A percentile compares a stretch with the other conserved stretches of the same genome.
phyloP scores from a whole-genome alignment of 53 echinoderm and acorn worm genomes.

The Pentamera pediparva region DNA sequence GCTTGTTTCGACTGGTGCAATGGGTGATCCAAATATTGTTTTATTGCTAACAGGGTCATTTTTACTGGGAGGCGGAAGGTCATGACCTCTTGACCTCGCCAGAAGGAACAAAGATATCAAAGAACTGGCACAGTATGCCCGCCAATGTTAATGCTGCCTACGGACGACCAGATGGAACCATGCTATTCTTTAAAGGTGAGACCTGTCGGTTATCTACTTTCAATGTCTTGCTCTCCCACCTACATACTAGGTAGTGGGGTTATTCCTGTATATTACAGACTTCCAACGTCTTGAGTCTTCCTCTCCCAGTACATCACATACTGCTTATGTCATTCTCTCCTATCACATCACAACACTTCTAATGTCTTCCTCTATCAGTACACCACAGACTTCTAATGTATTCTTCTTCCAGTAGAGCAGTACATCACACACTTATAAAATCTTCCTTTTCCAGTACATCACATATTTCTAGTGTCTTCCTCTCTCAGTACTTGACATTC shows the following conservation, averaged over 20 bases:
- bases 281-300: not conserved
- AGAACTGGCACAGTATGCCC: constrained; percentile 64
- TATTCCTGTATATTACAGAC: not conserved
- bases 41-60: constrained; percentile 46
- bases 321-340: not conserved
- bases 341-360: no score
- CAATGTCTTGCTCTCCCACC: not conserved
- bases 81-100: constrained; percentile 31
- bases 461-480: no score
- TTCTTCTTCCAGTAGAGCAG: no score
- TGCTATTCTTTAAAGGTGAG: constrained; percentile 81
- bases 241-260: not conserved
- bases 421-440: not conserved
- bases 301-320: not conserved
- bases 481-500: no score
- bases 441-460: no score
- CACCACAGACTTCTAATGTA: not conserved
- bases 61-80: constrained; percentile 58
- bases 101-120: constrained; percentile 56
- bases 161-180: constrained; percentile 63
- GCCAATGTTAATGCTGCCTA: constrained; percentile 66
- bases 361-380: no score
- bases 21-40: no score
- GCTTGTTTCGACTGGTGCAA: no score
- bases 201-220: not conserved